phyloP scores from a whole-genome alignment of 1,140 invertebrate genomes.

The Drosophila ohnishii region DNA sequence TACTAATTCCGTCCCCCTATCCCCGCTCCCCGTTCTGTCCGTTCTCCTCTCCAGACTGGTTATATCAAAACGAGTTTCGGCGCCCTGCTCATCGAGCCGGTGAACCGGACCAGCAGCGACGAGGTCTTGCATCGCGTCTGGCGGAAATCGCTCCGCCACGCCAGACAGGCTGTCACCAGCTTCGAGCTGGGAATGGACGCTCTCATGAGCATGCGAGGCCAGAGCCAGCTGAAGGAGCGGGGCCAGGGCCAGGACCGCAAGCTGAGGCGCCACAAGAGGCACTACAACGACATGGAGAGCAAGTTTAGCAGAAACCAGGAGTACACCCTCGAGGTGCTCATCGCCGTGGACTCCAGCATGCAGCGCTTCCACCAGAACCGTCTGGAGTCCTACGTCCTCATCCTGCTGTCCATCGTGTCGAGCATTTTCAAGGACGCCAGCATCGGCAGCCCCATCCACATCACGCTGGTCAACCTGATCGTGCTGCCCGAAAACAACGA shows the following conservation, averaged over 20 bases:
- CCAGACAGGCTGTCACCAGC: constrained; percentile 77
- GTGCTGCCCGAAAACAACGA: constrained; percentile 83
- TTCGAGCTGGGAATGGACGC: constrained; percentile 69
- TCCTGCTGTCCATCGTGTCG: constrained; percentile 91
- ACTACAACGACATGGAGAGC: constrained; percentile 53
- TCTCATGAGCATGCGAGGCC: constrained; percentile 18
- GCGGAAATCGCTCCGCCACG: constrained; percentile 73
- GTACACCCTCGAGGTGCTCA: constrained; percentile 90
- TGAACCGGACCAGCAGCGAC: constrained; percentile 82
- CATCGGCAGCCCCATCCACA: constrained; percentile 91
- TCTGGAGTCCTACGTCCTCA: constrained; percentile 88
- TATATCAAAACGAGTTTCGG: constrained; percentile 87
- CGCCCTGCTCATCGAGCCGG: constrained; percentile 87
- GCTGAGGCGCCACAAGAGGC: constrained; percentile 77
- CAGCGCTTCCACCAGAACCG: constrained; percentile 87
- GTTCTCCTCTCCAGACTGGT: constrained; percentile 84
- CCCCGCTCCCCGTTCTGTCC: constrained; percentile 1
- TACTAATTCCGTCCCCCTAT: constrained; percentile 51
- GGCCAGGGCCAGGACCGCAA: constrained; percentile 17
- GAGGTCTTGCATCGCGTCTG: constrained; percentile 76
- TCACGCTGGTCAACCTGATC: constrained; percentile 89
- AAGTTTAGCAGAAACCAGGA: constrained; percentile 81
- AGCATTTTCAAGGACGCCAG: constrained; percentile 91
- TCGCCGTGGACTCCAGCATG: constrained; percentile 92
- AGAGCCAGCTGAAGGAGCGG: constrained; percentile 22